Evolutionary conservation across 1,140 invertebrate genomes (phyloP), one percentile per base, ranked within the genome.

Genomic region (Antheraea mylitta): DNA sequence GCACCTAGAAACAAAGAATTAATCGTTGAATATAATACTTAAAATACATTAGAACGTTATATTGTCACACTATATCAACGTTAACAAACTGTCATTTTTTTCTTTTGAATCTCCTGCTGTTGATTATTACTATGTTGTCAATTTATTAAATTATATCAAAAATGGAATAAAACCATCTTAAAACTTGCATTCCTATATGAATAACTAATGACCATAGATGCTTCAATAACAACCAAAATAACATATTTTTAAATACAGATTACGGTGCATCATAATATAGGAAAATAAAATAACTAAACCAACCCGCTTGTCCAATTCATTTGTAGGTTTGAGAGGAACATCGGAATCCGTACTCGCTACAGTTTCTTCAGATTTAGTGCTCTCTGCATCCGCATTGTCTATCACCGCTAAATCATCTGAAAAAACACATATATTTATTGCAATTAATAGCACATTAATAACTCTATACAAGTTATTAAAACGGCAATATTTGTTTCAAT

Each of bases 281-380:
- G 16, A 9, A 58, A 68, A 18, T 36, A 38, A 66, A 10, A 4
- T 42, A 4, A 42, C 18, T 22, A 7, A 64, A 53, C 71, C 18
- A 86, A 94, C 94, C 83, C 94, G 93, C 75, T 94, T 93, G 80
- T 95, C 95, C 30, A 95, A 83, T 83, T 95, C 94, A 30, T 93
- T 94, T 61, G 94, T 91, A 36, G 92, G 89, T 66, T 83, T 83
- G 36, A 92, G 82, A 8, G 89, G 89, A 53, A 92, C 88, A 65
- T 90, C 90, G 67, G 95, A 95, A 95, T 95, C 95, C 66, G 95
- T 94, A 80, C 96, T 95, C 84, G 95, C 94, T 8, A 94, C 94
- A 16, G 95, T 94, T 2, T 94, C 95, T 42, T 95, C 95, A 0
- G 86, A 90, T 69, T 82, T 82, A 59, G 95, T 94, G 30, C 94